phyloP scores from a whole-genome alignment of 92 coral and sea anemone genomes.

The Scolanthus callimorphus region DNA sequence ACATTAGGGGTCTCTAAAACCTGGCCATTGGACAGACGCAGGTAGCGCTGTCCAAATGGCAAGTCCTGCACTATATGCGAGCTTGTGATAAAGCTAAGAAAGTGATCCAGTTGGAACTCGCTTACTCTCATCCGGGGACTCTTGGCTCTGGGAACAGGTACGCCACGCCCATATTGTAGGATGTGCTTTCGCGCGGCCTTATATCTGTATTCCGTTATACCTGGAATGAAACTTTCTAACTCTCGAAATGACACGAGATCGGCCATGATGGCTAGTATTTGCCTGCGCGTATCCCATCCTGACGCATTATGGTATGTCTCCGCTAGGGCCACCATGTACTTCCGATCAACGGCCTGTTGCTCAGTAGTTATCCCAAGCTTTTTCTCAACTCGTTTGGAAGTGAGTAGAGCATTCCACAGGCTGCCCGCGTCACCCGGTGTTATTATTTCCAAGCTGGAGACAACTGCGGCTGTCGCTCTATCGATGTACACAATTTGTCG shows the following conservation, averaged over 20 bases:
- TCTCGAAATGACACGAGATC: conserved; percentile 17
- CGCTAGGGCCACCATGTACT: conserved; percentile 18
- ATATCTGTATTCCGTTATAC: conserved; percentile 13
- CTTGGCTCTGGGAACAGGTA: conserved; percentile 3
- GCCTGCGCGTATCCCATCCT: conserved; percentile 11
- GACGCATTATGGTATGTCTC: conserved; percentile 36
- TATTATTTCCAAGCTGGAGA: conserved; percentile 5
- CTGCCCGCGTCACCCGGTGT: not conserved
- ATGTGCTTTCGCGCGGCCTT: conserved; percentile 14
- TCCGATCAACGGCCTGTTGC: not conserved
- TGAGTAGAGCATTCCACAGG: conserved; percentile 4
- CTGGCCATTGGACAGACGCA: conserved; percentile 23
- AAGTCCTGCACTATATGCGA: conserved; percentile 43
- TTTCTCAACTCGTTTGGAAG: too few species aligned
- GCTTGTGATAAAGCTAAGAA: conserved; percentile 37
- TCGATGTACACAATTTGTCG: too few species aligned
- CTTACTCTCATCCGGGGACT: too few species aligned
- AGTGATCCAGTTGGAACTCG: conserved; percentile 36
- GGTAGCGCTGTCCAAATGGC: conserved; percentile 37
- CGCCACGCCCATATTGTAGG: conserved; percentile 17
- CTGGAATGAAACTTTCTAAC: conserved; percentile 8
- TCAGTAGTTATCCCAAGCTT: too few species aligned
- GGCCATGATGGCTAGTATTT: conserved; percentile 29
- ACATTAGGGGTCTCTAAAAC: conserved; percentile 51
- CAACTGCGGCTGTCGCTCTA: not conserved